These are phyloP conservation scores for Siniperca scherzeri DNA, from an alignment of 2,797 vertebrate genomes.

Conservation along the genomic window DNA sequence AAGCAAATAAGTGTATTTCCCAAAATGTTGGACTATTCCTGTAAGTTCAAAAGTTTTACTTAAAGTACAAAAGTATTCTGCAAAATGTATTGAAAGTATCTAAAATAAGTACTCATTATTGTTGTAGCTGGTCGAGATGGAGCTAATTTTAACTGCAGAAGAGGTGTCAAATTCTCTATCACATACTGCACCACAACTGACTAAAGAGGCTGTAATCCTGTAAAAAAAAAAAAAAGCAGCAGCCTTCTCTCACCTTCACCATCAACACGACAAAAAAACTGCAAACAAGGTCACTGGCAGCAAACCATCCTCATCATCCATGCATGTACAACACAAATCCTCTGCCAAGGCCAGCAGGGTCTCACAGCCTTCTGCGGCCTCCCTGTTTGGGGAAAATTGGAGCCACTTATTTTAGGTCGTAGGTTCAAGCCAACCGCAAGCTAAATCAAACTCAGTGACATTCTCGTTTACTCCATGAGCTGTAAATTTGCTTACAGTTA, in stretches of 20 bases:
- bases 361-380: constrained; percentile 36
- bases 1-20: background rate
- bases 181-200: background rate
- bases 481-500: constrained; percentile 29
- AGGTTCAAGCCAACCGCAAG: constrained; percentile 57
- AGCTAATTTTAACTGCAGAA: background rate
- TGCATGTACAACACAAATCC: constrained; percentile 15
- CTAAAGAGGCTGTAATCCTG: background rate
- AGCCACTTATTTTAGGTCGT: constrained; percentile 59
- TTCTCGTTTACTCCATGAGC: constrained; percentile 25
- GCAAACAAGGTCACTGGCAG: constrained; percentile 31
- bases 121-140: background rate
- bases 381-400: constrained; percentile 51
- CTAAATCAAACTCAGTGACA: constrained; percentile 63
- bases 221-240: background rate
- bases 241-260: background rate
- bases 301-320: constrained; percentile 11
- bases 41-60: background rate
- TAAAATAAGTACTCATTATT: background rate
- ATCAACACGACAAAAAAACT: background rate
- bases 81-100: background rate
- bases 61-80: no score
- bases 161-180: background rate
- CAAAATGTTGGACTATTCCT: no score
- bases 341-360: constrained; percentile 45